phyloP scores from a whole-genome alignment of 1,140 invertebrate species.

The Eriosoma lanigerum region DNA sequence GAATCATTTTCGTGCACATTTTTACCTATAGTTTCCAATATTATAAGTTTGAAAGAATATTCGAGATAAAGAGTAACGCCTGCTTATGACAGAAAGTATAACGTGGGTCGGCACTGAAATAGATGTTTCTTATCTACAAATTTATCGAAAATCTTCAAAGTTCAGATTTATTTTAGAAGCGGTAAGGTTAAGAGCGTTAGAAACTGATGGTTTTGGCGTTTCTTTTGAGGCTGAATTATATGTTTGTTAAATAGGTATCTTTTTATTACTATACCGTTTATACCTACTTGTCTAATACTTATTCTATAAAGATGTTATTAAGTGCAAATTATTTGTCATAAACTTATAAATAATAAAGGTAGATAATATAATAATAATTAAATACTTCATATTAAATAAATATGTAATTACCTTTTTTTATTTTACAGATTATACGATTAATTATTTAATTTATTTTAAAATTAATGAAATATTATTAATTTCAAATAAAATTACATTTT shows the following conservation, averaged over 20 bases:
- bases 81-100: slow-evolving; percentile 1
- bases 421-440: too few species aligned
- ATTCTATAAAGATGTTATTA: background rate
- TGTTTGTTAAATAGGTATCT: background rate
- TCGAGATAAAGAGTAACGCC: background rate
- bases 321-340: background rate
- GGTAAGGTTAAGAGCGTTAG: background rate
- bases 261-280: background rate
- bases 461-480: too few species aligned
- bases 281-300: background rate
- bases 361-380: background rate
- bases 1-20: too few species aligned
- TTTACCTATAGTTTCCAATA: too few species aligned
- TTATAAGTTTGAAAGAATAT: slow-evolving; percentile 10
- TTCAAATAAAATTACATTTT: too few species aligned
- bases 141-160: slow-evolving; percentile 10
- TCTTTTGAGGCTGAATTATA: background rate
- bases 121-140: background rate
- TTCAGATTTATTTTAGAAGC: background rate
- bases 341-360: background rate
- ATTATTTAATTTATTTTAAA: too few species aligned
- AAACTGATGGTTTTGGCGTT: background rate
- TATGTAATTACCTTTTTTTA: too few species aligned
- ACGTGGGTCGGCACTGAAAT: background rate
- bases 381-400: background rate